These are phyloP conservation scores for Drosophila nikananu DNA, from an alignment of 1,140 invertebrate species.

Conservation along the genomic window DNA sequence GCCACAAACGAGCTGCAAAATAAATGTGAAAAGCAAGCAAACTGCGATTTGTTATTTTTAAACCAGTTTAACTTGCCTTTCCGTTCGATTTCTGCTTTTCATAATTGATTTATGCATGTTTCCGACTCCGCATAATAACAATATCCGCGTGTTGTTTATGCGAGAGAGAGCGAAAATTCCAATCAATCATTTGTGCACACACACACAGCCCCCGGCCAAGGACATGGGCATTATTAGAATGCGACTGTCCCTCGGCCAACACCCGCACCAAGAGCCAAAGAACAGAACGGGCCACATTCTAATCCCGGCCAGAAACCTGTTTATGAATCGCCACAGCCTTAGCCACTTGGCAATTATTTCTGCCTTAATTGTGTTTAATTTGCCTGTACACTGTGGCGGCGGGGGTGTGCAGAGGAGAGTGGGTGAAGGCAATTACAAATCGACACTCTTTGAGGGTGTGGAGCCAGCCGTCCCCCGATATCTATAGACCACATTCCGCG, in stretches of 20 bases:
- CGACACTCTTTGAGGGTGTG: slow-evolving; percentile 50
- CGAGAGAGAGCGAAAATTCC: slow-evolving; percentile 48
- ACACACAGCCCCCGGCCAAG: slow-evolving; percentile 35
- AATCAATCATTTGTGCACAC: slow-evolving; percentile 49
- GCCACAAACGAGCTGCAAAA: background rate
- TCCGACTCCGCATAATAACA: slow-evolving; percentile 37
- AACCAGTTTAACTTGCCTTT: slow-evolving; percentile 48
- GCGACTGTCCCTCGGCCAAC: slow-evolving; percentile 42
- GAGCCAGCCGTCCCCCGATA: slow-evolving; percentile 13
- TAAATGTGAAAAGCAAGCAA: slow-evolving; percentile 12
- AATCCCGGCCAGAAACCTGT: slow-evolving; percentile 51
- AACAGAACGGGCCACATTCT: slow-evolving; percentile 47
- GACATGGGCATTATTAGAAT: slow-evolving; percentile 53
- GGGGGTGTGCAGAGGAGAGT: slow-evolving; percentile 18
- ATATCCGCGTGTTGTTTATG: slow-evolving; percentile 44
- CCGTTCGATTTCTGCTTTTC: slow-evolving; percentile 40
- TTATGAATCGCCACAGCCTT: slow-evolving; percentile 31
- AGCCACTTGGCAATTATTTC: slow-evolving; percentile 47
- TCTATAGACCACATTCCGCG: slow-evolving; percentile 32
- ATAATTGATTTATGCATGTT: slow-evolving; percentile 53
- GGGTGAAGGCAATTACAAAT: slow-evolving; percentile 31
- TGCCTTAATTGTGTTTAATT: slow-evolving; percentile 60
- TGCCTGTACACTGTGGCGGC: slow-evolving; percentile 6
- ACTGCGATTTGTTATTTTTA: slow-evolving; percentile 27
- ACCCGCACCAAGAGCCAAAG: slow-evolving; percentile 38